Evolutionary conservation across 1,140 invertebrate genomes (phyloP).

Genomic region (Epicauta chinensis): DNA sequence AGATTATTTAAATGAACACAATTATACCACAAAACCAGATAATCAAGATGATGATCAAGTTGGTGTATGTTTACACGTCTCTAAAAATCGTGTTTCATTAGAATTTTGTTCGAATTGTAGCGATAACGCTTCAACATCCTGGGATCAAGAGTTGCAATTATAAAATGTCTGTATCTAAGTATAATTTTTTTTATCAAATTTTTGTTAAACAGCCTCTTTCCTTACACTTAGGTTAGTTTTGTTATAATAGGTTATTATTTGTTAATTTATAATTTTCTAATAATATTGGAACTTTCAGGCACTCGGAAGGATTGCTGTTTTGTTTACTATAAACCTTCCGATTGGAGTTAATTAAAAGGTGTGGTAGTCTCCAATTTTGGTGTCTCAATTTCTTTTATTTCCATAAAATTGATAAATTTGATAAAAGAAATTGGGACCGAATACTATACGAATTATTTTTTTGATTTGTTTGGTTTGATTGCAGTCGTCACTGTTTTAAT

Average conservation of each 20-base stretch:
- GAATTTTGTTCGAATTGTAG: conserved; percentile 49
- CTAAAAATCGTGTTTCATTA: conserved; percentile 47
- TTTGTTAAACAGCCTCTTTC: conserved; percentile 2
- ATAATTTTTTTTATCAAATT: neutral
- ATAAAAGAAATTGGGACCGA: neutral
- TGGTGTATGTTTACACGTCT: conserved; percentile 51
- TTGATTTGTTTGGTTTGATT: conserved; percentile 20
- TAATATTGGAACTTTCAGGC: conserved; percentile 5
- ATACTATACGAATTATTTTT: conserved; percentile 10
- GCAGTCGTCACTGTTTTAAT: conserved; percentile 18
- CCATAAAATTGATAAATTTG: neutral
- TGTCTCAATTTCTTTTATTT: conserved; percentile 4
- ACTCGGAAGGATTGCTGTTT: conserved; percentile 1
- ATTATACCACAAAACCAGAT: conserved; percentile 20
- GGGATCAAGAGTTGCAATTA: conserved; percentile 17
- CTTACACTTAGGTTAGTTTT: conserved; percentile 12
- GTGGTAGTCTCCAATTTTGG: conserved; percentile 16
- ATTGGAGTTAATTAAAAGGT: conserved; percentile 13
- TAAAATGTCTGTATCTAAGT: conserved; percentile 17
- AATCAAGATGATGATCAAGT: conserved; percentile 25
- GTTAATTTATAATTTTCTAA: conserved; percentile 11
- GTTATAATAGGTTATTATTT: conserved; percentile 1
- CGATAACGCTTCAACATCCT: conserved; percentile 34
- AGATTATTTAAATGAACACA: conserved; percentile 25
- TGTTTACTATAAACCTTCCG: neutral